A percentile compares a stretch with the other conserved stretches of the same genome.
Evolutionary conservation across 2,888 invertebrate species (phyloP).

Genomic region (Argynnis bischoffii): DNA sequence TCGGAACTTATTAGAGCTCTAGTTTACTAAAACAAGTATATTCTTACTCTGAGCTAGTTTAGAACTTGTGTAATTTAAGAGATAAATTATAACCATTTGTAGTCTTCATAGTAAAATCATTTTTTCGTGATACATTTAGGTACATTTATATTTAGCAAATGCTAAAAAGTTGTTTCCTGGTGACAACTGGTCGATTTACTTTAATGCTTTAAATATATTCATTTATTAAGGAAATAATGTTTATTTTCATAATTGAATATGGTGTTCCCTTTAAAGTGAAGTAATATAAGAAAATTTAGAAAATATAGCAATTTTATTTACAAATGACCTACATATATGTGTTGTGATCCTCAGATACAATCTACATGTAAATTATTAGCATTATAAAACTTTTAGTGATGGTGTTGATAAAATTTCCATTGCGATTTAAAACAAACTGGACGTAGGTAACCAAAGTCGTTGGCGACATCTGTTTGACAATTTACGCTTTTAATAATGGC

Average conservation of each 20-base stretch:
- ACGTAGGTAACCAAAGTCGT: conserved; percentile 63
- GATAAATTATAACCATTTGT: not conserved
- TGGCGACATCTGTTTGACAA: conserved; percentile 79
- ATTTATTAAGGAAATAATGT: too few relatives aligned
- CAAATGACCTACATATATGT: too few relatives aligned
- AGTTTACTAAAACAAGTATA: conserved; percentile 5
- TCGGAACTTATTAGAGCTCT: not conserved
- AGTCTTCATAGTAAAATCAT: not conserved
- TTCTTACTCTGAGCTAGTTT: conserved; percentile 4
- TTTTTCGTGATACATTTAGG: not conserved
- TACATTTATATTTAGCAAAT: not conserved
- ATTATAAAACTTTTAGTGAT: conserved; percentile 12
- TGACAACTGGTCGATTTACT: too few relatives aligned
- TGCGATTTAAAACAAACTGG: conserved; percentile 68
- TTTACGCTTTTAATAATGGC: conserved; percentile 81
- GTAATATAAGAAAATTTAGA: too few relatives aligned
- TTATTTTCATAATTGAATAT: too few relatives aligned
- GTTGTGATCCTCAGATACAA: too few relatives aligned
- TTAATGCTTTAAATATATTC: too few relatives aligned
- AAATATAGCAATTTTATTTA: too few relatives aligned
- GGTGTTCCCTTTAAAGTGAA: too few relatives aligned
- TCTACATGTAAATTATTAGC: not conserved
- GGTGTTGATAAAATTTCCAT: conserved; percentile 50
- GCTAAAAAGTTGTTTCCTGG: too few relatives aligned
- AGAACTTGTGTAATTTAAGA: not conserved